Percentiles rank a stretch among this genome's conserved stretches.
phyloP scores from a whole-genome alignment of 1,140 invertebrate species.

The Pseudomyrmex flavicornis region DNA sequence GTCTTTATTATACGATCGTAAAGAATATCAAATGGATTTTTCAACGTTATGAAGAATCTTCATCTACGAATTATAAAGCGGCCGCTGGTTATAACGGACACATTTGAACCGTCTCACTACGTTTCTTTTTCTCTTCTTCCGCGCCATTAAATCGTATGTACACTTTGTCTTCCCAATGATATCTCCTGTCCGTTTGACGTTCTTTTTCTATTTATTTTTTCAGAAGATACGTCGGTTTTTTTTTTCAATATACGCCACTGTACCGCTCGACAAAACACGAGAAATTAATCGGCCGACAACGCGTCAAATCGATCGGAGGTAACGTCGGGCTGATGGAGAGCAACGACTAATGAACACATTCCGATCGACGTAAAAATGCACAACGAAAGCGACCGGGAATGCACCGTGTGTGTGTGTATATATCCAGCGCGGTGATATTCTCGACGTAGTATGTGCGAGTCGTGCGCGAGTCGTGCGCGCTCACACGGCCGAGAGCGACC shows the following conservation, averaged over 20 bases:
- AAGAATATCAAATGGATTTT: not conserved
- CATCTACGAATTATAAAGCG: conserved; percentile 3
- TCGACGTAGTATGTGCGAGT: conserved; percentile 17
- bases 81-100: not conserved
- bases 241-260: conserved; percentile 1
- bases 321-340: conserved; percentile 1
- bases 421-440: conserved; percentile 38
- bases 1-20: not conserved
- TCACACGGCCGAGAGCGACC: conserved; percentile 48
- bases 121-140: not conserved
- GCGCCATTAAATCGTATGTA: not conserved
- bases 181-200: no score
- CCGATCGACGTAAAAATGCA: conserved; percentile 47
- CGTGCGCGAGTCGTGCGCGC: conserved; percentile 29
- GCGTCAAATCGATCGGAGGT: conserved; percentile 9
- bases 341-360: conserved; percentile 44
- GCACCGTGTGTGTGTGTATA: conserved; percentile 8
- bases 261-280: conserved; percentile 8
- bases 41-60: not conserved
- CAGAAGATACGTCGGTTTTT: not conserved
- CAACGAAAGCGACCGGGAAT: conserved; percentile 53
- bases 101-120: not conserved
- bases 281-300: conserved; percentile 13
- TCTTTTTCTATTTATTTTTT: not conserved
- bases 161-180: not conserved